Base-by-base conservation (phyloP, 2,797 vertebrate species). In the Miichthys miiuy region DNA sequence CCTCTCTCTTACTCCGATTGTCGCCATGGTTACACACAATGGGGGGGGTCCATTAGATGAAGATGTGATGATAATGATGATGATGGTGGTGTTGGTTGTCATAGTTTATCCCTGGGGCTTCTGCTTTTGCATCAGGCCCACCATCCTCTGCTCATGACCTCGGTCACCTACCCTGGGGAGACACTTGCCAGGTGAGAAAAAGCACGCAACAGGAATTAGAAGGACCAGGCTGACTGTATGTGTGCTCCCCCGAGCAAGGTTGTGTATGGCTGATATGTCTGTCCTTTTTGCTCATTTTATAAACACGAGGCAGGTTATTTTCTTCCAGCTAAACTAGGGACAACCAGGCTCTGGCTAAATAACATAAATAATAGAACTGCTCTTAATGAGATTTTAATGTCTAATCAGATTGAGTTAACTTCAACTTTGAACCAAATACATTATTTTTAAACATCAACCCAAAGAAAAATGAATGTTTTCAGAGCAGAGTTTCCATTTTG, bases 141-240 rank as follows among this genome's bases (percentile, higher is more conserved):
- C 76, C 82, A 63, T 77, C 79, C 81, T 71, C 66, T 2, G 18
- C 80, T 20, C 71, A 50, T 75, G 89, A 91, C 91, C 89, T 75
- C 77, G 66, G 81, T 76, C 86, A 91, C 92, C 92, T 94, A 0
- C 91, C 92, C 91, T 4, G 48, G 69, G 90, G 92, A 86, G 68
- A 75, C 82, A 52, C 82, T 78, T 14, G 72, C 86, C 91, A 93
- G 93, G 93, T 94, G 92, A 93, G 90, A 91, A 88, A 88, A 89
- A 79, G 81, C 83, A 86, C 13, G 47, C 87, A 87, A 80, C 87
- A 70, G 85, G 84, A 81, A 83, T 84, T 60, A 23, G 70, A 79
- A 77, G 78, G 56, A 68, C 80, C 74, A 27, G 80, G 80, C 83
- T 54, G 63, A 63, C 87, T 81, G 79, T 52, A 48, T 54, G 76